These are phyloP conservation scores for Zonotrichia leucophrys DNA, from an alignment of 2,113 vertebrate genomes.

Conservation along the genomic window DNA sequence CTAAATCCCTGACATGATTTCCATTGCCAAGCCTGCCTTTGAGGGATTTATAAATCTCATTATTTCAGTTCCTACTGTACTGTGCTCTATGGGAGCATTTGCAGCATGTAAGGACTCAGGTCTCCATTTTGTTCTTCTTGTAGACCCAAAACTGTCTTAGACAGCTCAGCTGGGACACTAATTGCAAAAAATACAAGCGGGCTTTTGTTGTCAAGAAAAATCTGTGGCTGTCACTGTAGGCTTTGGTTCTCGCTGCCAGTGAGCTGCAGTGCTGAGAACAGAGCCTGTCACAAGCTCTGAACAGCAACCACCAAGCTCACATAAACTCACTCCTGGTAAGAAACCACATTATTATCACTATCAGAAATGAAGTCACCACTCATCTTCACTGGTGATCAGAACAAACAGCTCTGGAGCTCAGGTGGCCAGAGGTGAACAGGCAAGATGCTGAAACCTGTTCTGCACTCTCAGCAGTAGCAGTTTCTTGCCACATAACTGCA, in stretches of 20 bases:
- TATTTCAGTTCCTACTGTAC: not conserved
- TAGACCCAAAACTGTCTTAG: not conserved
- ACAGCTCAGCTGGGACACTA: not conserved
- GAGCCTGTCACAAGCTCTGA: not conserved
- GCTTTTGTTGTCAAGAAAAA: not conserved
- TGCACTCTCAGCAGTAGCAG: not conserved
- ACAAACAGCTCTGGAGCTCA: not conserved
- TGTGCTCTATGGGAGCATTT: not conserved
- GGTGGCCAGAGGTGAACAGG: not conserved
- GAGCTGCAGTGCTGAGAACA: not conserved
- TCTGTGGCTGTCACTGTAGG: not conserved
- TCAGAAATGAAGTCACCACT: not conserved
- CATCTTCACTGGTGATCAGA: not conserved
- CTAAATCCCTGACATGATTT: constrained; percentile 5
- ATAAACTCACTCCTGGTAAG: not conserved
- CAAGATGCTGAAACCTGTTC: not conserved
- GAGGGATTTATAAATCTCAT: not conserved
- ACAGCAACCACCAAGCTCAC: not conserved
- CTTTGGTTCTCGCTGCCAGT: not conserved
- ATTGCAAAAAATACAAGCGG: not conserved
- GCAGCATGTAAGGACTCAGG: not conserved
- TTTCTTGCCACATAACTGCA: not conserved
- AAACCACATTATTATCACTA: not conserved
- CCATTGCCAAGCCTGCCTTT: constrained; percentile 9
- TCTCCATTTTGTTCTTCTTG: not conserved